Evolutionary conservation across 2,797 vertebrate genomes (phyloP).

Genomic region (Setipinna tenuifilis): DNA sequence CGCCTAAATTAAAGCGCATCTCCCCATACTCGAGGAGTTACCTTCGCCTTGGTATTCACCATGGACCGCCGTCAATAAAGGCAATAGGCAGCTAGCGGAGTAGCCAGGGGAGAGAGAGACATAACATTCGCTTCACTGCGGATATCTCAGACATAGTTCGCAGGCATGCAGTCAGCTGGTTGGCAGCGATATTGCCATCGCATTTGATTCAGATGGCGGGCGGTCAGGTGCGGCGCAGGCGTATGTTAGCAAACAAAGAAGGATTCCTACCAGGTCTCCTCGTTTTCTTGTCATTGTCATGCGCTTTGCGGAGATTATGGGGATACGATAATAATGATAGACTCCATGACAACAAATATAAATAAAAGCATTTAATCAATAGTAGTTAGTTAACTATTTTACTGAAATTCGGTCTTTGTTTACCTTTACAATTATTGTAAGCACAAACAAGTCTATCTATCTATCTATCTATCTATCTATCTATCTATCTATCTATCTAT

Average conservation of each 20-base stretch:
- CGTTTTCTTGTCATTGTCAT: not conserved
- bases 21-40: not conserved
- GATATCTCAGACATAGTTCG: not conserved
- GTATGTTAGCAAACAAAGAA: not conserved
- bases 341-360: not conserved
- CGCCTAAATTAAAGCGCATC: not conserved
- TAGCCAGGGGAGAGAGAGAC: not conserved
- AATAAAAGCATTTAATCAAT: too few species aligned
- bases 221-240: not conserved
- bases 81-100: not conserved
- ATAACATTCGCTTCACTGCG: not conserved
- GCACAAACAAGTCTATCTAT: not conserved
- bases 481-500: constrained; percentile 19
- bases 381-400: not conserved
- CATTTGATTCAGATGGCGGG: not conserved
- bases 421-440: too few species aligned
- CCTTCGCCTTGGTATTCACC: not conserved
- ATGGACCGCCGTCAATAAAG: not conserved
- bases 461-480: constrained; percentile 15
- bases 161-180: not conserved
- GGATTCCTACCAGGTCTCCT: not conserved
- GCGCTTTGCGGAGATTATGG: not conserved
- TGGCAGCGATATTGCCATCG: not conserved
- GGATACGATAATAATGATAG: not conserved
- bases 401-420: not conserved